Base-by-base conservation (phyloP, 2,888 invertebrate genomes). In the Xylocampa areola region DNA sequence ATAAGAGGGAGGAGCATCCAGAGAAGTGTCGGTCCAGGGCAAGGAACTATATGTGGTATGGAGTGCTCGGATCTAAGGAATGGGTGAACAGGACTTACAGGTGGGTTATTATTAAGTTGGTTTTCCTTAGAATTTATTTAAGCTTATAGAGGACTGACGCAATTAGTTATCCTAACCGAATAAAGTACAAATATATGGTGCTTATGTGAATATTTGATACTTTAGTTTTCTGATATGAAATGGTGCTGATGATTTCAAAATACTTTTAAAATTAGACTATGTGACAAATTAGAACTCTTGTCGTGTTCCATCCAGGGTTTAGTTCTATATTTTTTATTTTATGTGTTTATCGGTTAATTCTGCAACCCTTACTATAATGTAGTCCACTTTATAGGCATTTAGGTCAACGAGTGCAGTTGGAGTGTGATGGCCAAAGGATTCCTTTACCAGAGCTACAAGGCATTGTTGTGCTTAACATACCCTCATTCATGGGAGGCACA, bases 21-120 rank as follows among this genome's bases (percentile, higher is more conserved):
- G 98, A 99, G 83, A 99, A 99, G 86, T 99, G 98, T 87, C 94
- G 98, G 64, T 98, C 98, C 0, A 95, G 99, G 41, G 98, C 98
- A 0, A 97, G 98, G 81, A 98, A 99, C 85, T 98, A 98, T 78
- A 98, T 99, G 97, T 99, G 98, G 98, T 97, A 97, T 72, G 97
- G 97, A 0, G 97, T 97, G 0, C 90, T 97, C 19, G 96, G 96
- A 0, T 97, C 97, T 0, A 97, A 97, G 82, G 96, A 97, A 73
- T 95, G 96, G 94, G 91, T 97, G 8, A 97, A 99, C 84, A 97
- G 97, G 82, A 98, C 98, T 0, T 99, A 98, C 88, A 98, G 98
- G 94, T 94, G 50, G 78, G 62, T n/a, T 11, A 2, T 25, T 25
- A 1, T 52, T 41, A 23, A 4, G 17, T 33, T 16, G 21, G 32